Base-by-base conservation (phyloP, 2,113 vertebrate species). In the Lutjanus erythropterus region DNA sequence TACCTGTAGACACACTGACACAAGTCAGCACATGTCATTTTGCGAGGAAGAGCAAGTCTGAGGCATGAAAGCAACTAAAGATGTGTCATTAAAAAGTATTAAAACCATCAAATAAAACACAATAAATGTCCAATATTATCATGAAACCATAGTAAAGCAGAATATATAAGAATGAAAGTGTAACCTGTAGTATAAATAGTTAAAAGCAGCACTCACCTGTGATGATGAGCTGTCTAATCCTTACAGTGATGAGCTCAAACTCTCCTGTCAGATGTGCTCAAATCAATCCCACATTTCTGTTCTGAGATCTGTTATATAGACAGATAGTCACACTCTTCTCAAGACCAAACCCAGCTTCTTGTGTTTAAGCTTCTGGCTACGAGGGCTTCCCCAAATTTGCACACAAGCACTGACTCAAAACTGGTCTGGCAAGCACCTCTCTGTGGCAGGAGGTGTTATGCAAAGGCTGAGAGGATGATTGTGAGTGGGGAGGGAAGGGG, bases 361-460 rank as follows among this genome's bases (percentile, higher is more conserved):
- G 4, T n/a, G 42, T 35, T 33, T 31, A 8, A 16, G 3, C 47
- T 5, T 27, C 31, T 8, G 25, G 9, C 58, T 59, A 1, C 0
- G 14, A 42, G 60, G 10, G 44, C 76, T 68, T 80, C 52, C 53
- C 33, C 10, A 1, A 44, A 72, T 15, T 11, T 9, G 46, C 21
- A 5, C 61, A 72, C 41, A 60, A 47, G 41, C 76, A 66, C 19
- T 27, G 64, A 1, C 55, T 46, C 59, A 70, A 83, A 92, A 92
- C 89, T 64, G 79, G 92, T 92, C 79, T 77, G 90, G 87, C 89
- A 0, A 83, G 88, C 44, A 27, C 29, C 58, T 71, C 75, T 64
- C 67, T 79, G 77, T 46, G 64, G 84, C 58, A 65, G 69, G 56
- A 78, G 67, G 72, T 77, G 75, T 42, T 69, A 44, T 19, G 61